These are phyloP conservation scores for Drosophila phalerata DNA, from an alignment of 2,888 invertebrate species.

Conservation along the genomic window DNA sequence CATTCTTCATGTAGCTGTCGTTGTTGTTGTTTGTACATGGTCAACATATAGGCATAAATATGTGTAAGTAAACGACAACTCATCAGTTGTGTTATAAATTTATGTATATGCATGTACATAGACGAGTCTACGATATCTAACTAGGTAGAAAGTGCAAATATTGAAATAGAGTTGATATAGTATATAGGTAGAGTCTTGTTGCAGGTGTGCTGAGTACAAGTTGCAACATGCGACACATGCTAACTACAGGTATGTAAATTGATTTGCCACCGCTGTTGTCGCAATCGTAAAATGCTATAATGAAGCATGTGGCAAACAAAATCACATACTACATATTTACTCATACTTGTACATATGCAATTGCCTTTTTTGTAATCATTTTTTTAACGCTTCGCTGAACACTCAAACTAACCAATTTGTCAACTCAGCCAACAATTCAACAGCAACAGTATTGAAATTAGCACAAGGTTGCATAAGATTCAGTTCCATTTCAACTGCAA, in stretches of 20 bases:
- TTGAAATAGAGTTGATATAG: conserved; percentile 42
- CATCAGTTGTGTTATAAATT: conserved; percentile 15
- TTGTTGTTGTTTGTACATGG: conserved; percentile 58
- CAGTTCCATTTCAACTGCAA: conserved; percentile 18
- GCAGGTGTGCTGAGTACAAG: conserved; percentile 15
- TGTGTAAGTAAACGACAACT: conserved; percentile 66
- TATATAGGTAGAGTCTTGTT: conserved; percentile 6
- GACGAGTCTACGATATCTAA: no score
- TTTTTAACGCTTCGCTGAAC: conserved; percentile 63
- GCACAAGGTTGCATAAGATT: conserved; percentile 39
- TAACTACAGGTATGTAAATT: conserved; percentile 40
- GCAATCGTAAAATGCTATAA: conserved; percentile 49
- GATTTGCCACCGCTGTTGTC: conserved; percentile 41
- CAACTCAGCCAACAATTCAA: conserved; percentile 48
- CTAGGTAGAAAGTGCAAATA: conserved; percentile 72
- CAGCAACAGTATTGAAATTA: conserved; percentile 17
- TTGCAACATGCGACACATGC: conserved; percentile 51
- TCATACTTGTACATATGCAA: conserved; percentile 12
- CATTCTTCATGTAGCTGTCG: conserved; percentile 21
- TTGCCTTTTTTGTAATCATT: conserved; percentile 52
- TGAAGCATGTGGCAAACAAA: conserved; percentile 38
- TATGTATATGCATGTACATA: neutral
- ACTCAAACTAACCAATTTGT: conserved; percentile 51
- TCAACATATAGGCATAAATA: conserved; percentile 74
- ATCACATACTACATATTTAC: neutral